Conservation (phyloP, 92 coral and sea anemone species). For the Paragorgia papillata region DNA sequence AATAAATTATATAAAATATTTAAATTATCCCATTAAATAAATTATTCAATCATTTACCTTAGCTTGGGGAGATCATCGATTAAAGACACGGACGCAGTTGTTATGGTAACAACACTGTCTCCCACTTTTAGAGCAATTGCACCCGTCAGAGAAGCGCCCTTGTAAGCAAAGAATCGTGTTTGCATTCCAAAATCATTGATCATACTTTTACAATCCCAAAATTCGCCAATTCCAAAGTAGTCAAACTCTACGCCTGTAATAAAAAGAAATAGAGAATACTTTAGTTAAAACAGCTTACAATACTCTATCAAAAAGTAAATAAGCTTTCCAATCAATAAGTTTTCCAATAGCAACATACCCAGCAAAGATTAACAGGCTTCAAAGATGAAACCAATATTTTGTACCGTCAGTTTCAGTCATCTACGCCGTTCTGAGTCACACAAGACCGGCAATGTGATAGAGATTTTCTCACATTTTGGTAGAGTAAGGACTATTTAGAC, state of each 20-base stretch:
- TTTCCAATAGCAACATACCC: too few relatives aligned
- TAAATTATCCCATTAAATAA: background rate
- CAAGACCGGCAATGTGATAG: too few relatives aligned
- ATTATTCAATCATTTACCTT: constrained; percentile 33
- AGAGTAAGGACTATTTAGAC: too few relatives aligned
- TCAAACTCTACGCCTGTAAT: constrained; percentile 56
- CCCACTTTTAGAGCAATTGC: constrained; percentile 63
- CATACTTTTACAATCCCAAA: constrained; percentile 71
- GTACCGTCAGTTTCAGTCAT: too few relatives aligned
- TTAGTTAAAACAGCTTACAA: background rate
- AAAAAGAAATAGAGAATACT: background rate
- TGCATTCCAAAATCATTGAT: constrained; percentile 65
- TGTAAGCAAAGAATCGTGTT: constrained; percentile 55
- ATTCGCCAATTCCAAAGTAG: constrained; percentile 75
- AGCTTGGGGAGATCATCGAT: constrained; percentile 45
- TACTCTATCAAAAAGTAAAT: background rate
- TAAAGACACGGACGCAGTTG: constrained; percentile 32
- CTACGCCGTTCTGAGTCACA: too few relatives aligned
- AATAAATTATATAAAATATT: too few relatives aligned
- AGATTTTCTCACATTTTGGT: too few relatives aligned
- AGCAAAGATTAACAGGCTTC: too few relatives aligned
- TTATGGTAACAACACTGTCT: constrained; percentile 49
- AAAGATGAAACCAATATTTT: too few relatives aligned
- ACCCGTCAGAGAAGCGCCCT: constrained; percentile 67
- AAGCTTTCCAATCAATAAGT: too few relatives aligned